Evolutionary conservation across 2,797 vertebrate species (phyloP), one percentile per base, ranked within the genome.

Genomic region (Pantherophis alleghaniensis): DNA sequence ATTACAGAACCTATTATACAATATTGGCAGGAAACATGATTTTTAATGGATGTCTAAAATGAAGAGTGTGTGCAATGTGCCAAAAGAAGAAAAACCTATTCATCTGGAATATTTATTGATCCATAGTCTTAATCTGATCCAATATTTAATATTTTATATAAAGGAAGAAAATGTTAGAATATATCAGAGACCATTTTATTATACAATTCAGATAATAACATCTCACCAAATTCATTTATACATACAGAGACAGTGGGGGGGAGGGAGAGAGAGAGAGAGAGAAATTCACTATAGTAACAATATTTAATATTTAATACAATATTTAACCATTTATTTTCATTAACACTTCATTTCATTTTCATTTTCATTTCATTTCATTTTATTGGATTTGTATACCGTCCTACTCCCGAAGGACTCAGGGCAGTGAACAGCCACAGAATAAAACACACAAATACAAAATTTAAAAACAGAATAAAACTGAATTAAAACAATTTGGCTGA

Each of bases 21-120:
- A 37, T 94, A 94, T 92, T 94, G 88, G 55, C 37, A 20, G 0
- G 0, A 6, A 1, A 22, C 91, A 53, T 93, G 93, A 94, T 74
- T 51, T 93, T 89, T 90, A 94, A 92, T 91, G 24, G 86, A 11
- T 60, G 87, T 37, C 22, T 56, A 94, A 94, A 94, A 94, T 91
- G 2, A 7, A 37, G 22, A 0, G 42, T 92, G 92, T 90, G 94
- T 89, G 51, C 53, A 92, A 92, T 92, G 92, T 89, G 51, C 42
- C 28, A 51, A 91, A 96, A 93, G 94, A 92, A 91, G 2, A 0
- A 0, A 32, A 90, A 94, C 69, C 91, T 0, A 63, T 59, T 87
- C 59, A 57, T 37, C 66, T 37, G 28, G 55, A 95, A 94, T 16
- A 5, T 94, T 86, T 95, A 4, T 89, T 56, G n/a, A 94, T 5